phyloP scores from a whole-genome alignment of 1,140 invertebrate genomes.

The Eufriesea mexicana region DNA sequence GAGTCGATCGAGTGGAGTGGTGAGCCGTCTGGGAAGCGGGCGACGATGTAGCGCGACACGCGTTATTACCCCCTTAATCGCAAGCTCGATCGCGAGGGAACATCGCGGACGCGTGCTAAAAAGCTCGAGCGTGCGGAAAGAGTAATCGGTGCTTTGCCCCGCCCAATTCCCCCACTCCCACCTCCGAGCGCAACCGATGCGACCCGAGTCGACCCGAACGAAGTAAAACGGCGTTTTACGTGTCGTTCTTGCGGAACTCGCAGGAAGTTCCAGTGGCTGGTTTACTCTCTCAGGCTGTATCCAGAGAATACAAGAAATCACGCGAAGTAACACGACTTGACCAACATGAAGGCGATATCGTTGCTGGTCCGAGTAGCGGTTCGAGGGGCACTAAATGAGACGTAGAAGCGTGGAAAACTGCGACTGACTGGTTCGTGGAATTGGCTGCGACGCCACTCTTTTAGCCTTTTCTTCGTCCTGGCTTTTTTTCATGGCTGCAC shows the following conservation, averaged over 20 bases:
- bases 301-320: conserved; percentile 52
- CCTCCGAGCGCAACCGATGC: background rate
- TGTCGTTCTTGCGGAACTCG: conserved; percentile 5
- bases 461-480: background rate
- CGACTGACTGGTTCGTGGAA: conserved; percentile 36
- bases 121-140: conserved; percentile 6
- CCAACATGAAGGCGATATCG: conserved; percentile 24
- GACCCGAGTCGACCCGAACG: background rate
- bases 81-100: background rate
- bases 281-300: background rate
- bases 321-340: conserved; percentile 20
- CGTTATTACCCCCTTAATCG: conserved; percentile 34
- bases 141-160: conserved; percentile 15
- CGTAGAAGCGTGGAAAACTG: conserved; percentile 48
- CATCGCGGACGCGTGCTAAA: conserved; percentile 3
- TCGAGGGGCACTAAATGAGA: background rate
- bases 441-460: background rate
- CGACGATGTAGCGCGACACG: conserved; percentile 17
- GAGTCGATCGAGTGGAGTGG: background rate
- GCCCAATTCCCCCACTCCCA: background rate
- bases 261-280: conserved; percentile 12
- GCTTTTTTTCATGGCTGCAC: background rate
- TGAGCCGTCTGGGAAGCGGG: background rate
- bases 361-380: background rate
- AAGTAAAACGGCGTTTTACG: conserved; percentile 2